Evolutionary conservation across 2,797 vertebrate genomes (phyloP).

Genomic region (Heliangelus exortis): DNA sequence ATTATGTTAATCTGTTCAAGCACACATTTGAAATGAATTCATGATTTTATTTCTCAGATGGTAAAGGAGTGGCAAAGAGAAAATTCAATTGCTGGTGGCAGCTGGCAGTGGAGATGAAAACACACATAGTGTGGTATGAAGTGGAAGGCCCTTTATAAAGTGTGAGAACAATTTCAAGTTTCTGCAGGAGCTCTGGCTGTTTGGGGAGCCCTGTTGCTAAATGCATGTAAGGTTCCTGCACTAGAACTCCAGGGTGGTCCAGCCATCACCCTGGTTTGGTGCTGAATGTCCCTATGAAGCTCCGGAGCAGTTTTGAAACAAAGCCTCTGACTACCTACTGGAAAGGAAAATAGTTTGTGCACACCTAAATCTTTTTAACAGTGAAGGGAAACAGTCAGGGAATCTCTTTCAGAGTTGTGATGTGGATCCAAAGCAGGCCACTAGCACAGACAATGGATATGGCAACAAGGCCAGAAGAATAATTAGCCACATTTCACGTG

Average conservation of each 20-base stretch:
- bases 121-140: background rate
- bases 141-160: background rate
- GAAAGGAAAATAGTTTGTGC: background rate
- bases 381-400: background rate
- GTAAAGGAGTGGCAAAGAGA: background rate
- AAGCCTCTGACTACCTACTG: background rate
- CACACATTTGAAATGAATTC: background rate
- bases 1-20: background rate
- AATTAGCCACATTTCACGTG: background rate
- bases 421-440: background rate
- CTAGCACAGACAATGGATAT: accelerated
- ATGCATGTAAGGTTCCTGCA: background rate
- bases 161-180: background rate
- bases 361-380: background rate
- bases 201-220: background rate
- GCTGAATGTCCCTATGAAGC: background rate
- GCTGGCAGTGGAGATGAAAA: background rate
- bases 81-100: background rate
- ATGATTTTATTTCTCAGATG: background rate
- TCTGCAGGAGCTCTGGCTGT: background rate
- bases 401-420: background rate
- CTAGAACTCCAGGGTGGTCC: background rate
- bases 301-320: background rate
- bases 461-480: background rate
- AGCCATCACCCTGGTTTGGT: background rate